Base-by-base conservation (phyloP, 2,113 vertebrate genomes). In the Silurus glanis region DNA sequence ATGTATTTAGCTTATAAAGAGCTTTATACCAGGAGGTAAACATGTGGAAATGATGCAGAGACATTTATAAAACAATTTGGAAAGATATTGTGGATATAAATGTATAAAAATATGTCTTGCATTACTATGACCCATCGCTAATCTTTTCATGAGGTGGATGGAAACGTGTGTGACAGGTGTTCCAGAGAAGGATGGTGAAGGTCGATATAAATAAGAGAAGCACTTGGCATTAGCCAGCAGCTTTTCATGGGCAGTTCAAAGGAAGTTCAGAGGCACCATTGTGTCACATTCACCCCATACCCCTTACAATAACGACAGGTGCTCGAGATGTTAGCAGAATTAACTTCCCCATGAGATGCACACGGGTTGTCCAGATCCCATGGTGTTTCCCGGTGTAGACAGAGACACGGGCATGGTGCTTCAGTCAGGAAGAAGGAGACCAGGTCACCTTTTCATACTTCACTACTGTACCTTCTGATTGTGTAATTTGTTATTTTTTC, bases 251-350 rank as follows among this genome's bases (percentile, higher is more conserved):
- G 37, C 37, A 37, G 37, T 37, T 37, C 37, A 37, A 37, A 37
- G 37, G 2, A 37, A 25, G 12, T 28, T 55, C 47, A 17, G 80
- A 82, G 61, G 45, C 14, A 6, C 13, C 59, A 17, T 19, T 12
- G 62, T 8, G 62, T 82, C 62, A 82, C 62, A 82, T 19, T 51
- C 62, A 47, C 5, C 1, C 37, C 58, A 64, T 62, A 47, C 37
- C 37, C 6, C 19, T 3, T 49, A 81, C 79, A 61, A 47, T 61
- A 62, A 64, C 79, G 49, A 81, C 79, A 81, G 79, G 79, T 62
- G 79, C 37, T 49, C 2, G 9, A 13, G 79, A 58, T 37, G 14
- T 47, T 59, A 45, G 25, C 4, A 9, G 78, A 61, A 62, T 81
- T 47, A 81, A 17, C 79, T 23, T 47, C 5, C 9, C 49, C 37